Conservation (phyloP, 2,797 vertebrate genomes). For the Chiloscyllium punctatum region DNA sequence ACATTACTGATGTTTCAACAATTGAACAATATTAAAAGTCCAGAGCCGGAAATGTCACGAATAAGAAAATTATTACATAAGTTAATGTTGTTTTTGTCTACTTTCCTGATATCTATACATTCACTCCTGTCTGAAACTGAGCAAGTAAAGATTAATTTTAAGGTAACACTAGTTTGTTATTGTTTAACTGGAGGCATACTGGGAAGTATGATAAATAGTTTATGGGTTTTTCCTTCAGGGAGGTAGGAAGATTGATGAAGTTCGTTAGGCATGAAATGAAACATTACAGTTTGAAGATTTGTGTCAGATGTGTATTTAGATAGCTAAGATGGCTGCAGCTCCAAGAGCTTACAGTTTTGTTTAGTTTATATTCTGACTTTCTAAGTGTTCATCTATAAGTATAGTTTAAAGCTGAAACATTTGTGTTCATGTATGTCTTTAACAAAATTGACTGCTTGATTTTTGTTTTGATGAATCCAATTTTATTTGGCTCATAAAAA, state of each 20-base stretch:
- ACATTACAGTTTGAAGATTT: background rate
- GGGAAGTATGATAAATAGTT: background rate
- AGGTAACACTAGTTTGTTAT: background rate
- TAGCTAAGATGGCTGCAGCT: background rate
- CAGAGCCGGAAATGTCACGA: background rate
- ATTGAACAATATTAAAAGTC: background rate
- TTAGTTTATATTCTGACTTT: background rate
- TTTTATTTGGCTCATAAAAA: background rate
- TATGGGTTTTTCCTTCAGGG: background rate
- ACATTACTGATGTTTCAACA: background rate
- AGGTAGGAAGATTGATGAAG: background rate
- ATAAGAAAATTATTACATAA: background rate
- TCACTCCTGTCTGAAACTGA: background rate
- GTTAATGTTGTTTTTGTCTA: background rate
- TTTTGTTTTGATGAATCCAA: background rate
- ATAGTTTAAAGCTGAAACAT: background rate
- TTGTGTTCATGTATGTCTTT: background rate
- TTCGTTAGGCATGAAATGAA: background rate
- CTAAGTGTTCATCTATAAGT: background rate
- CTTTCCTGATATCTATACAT: background rate
- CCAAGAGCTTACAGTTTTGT: background rate
- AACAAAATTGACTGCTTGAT: background rate
- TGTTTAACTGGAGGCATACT: conserved; percentile 2
- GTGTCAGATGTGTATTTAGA: background rate
- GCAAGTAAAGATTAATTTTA: background rate